Base-by-base conservation (phyloP, 30 jellyfish, hydroid and myxozoan species). In the Cassiopea andromeda region DNA sequence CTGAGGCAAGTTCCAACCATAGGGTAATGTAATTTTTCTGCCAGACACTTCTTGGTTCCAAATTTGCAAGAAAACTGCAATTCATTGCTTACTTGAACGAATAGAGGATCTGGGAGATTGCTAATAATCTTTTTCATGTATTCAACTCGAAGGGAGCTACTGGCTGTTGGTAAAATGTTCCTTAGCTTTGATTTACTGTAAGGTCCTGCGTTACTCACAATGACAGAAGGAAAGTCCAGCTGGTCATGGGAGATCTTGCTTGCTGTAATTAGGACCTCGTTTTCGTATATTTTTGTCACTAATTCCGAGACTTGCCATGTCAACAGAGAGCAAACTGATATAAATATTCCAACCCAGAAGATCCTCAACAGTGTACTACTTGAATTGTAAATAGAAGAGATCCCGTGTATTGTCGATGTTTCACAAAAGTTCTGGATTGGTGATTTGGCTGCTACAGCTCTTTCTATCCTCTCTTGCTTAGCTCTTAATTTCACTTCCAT, bases 151-250 rank as follows among this genome's bases (percentile, higher is more conserved):
- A 5, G 8, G 5, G 64, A 2, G 9, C 64, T 50, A 9, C 9
- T 50, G 5, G 64, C 64, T 2, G 8, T 50, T 9, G 5, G 64
- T 61, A 27, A 14, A 27, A 61, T 4, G 7, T 61, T 2, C 73
- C 10, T 61, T 2, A 61, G 43, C 73, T 61, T 61, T 61, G 43
- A 5, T 17, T 61, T 61, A 17, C 73, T 61, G 54, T 64, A 84
- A 0, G 77, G 78, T 70, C 46, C 77, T 46, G 77, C 58, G 47
- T 84, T 84, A 18, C 90, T 44, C 18, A 84, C 9, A 9, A 88
- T 70, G 13, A 84, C 67, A 1, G 92, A 46, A 2, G 92, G 92
- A 49, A 84, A 84, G 43, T 70, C 54, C 64, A 84, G 45, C 49
- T 49, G 75, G 13, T 69, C 58, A 5, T 69, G n/a, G 64, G 43